Evolutionary conservation across 2,888 invertebrate species (phyloP).

Genomic region (Tachina grossa): DNA sequence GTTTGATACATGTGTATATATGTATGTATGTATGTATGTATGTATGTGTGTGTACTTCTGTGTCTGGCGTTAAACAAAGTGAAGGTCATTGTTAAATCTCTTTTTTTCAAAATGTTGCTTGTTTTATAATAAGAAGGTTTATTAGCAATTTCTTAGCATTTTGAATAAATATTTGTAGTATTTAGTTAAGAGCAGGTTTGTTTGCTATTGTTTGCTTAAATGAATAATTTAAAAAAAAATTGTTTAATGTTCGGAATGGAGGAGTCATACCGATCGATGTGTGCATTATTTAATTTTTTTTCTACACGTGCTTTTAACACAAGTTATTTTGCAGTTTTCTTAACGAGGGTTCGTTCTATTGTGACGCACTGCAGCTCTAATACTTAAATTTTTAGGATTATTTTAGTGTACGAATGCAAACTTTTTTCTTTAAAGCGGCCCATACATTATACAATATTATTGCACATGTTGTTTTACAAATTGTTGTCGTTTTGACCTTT

Average conservation of each 20-base stretch:
- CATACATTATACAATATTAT: too few relatives aligned
- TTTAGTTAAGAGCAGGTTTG: slow-evolving; percentile 53
- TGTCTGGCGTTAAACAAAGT: neutral
- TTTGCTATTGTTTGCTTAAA: slow-evolving; percentile 41
- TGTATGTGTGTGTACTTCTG: neutral
- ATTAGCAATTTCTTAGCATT: slow-evolving; percentile 23
- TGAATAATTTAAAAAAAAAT: slow-evolving; percentile 49
- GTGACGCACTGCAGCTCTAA: too few relatives aligned
- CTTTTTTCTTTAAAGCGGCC: too few relatives aligned
- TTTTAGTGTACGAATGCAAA: too few relatives aligned
- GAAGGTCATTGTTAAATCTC: slow-evolving; percentile 20
- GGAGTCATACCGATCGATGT: slow-evolving; percentile 27
- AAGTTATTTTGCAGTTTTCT: slow-evolving; percentile 12
- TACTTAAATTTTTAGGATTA: too few relatives aligned
- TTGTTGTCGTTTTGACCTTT: too few relatives aligned
- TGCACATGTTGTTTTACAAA: too few relatives aligned
- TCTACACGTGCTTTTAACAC: slow-evolving; percentile 48
- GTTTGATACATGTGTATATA: too few relatives aligned
- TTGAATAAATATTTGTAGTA: neutral
- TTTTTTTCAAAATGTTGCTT: neutral
- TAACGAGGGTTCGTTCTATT: neutral
- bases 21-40: too few relatives aligned
- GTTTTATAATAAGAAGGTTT: slow-evolving; percentile 12
- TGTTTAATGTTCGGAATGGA: slow-evolving; percentile 38
- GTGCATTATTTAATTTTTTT: slow-evolving; percentile 31